Base-by-base conservation (phyloP, 2,797 vertebrate genomes). In the Lateolabrax maculatus region DNA sequence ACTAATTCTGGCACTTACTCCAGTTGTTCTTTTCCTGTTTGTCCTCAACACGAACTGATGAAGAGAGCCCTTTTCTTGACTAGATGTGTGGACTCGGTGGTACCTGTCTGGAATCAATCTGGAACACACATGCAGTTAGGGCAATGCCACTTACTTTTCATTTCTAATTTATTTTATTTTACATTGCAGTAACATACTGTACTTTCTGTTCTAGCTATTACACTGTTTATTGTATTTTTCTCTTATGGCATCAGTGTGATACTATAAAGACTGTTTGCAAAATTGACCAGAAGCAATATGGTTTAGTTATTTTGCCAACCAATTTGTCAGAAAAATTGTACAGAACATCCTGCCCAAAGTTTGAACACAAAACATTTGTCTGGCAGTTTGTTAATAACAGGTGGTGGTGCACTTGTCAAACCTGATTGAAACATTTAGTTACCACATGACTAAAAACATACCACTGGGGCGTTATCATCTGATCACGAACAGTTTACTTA, bases 381-480 rank as follows among this genome's bases (percentile, higher is more conserved):
- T 9, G 39, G 9, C 36, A 25, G 46, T 44, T 55, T 37, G 7
- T 65, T 25, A n/a, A 36, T 9, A 37, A 44, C 37, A 53, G 27
- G 11, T 2, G 1, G 0, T 3, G 6, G 23, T 6, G 19, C 11
- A 21, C 58, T 1, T 2, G 52, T 49, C 16, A n/a, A 53, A 71
- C 55, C 19, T 55, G 36, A 62, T 15, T 10, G 48, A 25, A 25
- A 70, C 25, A 67, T 52, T 75, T 23, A 23, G 44, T 77, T 18
- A 9, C 10, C 7, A 1, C 2, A 31, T 8, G 2, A 31, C 21
- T 31, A 4, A 11, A 55, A 41, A 53, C 48, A 48, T 19, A 16
- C 31, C 29, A 34, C 0, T 3, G 8, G 0, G 57, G 37, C 8
- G 5, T 66, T 64, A 41, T 60, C 7, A 10, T 43, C 12, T 41